phyloP scores from a whole-genome alignment of 2,113 vertebrate species.

The Fregata magnificens region DNA sequence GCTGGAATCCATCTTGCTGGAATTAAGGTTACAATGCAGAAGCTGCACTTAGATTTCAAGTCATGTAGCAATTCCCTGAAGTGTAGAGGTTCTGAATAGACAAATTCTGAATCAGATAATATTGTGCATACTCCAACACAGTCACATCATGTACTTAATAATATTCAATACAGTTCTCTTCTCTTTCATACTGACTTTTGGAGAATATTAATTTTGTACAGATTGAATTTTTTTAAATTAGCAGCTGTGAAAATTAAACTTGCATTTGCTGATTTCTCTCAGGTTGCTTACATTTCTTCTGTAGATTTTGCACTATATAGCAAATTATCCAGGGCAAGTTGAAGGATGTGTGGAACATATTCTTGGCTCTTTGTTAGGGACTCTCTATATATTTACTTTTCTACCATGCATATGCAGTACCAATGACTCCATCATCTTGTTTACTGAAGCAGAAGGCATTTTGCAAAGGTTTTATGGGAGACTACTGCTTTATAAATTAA shows the following conservation, averaged over 20 bases:
- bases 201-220: not conserved
- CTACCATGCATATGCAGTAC: not conserved
- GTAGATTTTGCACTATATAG: not conserved
- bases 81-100: not conserved
- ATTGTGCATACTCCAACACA: not conserved
- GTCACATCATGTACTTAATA: not conserved
- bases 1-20: not conserved
- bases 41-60: not conserved
- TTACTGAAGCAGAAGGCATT: not conserved
- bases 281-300: not conserved
- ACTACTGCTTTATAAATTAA: not conserved
- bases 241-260: not conserved
- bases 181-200: not conserved
- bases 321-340: not conserved
- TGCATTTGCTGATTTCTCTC: not conserved
- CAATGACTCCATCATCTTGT: not conserved
- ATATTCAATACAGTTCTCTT: not conserved
- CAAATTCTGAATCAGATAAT: not conserved
- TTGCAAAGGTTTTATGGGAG: not conserved
- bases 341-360: not conserved
- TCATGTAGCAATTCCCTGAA: not conserved
- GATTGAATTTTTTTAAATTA: not conserved
- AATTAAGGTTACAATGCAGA: not conserved
- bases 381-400: not conserved
- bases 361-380: not conserved